A percentile compares a stretch with the other conserved stretches of the same genome.
Conservation (phyloP, 1,140 invertebrate species). For the Nephila pilipes region DNA sequence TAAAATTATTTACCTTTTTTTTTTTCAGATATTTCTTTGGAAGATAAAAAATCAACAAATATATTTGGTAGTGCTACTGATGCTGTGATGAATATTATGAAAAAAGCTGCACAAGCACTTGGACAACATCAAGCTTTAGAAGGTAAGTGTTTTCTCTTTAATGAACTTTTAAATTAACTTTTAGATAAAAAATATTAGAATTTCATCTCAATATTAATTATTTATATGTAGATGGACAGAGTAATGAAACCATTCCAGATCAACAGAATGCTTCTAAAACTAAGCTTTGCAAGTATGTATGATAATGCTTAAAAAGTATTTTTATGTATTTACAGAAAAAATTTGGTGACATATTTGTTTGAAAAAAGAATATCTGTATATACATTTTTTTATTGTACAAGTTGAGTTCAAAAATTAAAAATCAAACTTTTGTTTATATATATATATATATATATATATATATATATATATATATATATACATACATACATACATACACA, state of each 20-base stretch:
- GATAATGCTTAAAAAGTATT: not conserved
- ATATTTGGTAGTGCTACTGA: constrained; percentile 92
- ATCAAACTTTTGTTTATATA: too few relatives aligned
- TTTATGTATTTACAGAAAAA: too few relatives aligned
- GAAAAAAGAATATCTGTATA: too few relatives aligned
- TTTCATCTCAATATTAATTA: not conserved
- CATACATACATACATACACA: too few relatives aligned
- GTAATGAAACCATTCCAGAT: constrained; percentile 62
- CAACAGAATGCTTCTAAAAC: constrained; percentile 60
- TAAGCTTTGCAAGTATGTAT: constrained; percentile 61
- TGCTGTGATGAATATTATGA: constrained; percentile 92
- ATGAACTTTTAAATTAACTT: not conserved
- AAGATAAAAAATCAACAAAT: constrained; percentile 82
- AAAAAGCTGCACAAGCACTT: constrained; percentile 90
- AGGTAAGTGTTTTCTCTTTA: constrained; percentile 30
- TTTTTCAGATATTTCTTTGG: constrained; percentile 62
- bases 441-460: too few relatives aligned
- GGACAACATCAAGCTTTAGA: constrained; percentile 60
- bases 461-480: too few relatives aligned
- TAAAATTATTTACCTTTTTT: too few relatives aligned
- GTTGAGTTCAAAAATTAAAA: too few relatives aligned
- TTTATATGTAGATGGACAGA: constrained; percentile 19
- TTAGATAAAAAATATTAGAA: not conserved
- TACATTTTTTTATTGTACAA: too few relatives aligned
- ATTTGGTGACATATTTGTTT: too few relatives aligned